phyloP scores from a whole-genome alignment of 2,113 vertebrate genomes.

The Conger conger region DNA sequence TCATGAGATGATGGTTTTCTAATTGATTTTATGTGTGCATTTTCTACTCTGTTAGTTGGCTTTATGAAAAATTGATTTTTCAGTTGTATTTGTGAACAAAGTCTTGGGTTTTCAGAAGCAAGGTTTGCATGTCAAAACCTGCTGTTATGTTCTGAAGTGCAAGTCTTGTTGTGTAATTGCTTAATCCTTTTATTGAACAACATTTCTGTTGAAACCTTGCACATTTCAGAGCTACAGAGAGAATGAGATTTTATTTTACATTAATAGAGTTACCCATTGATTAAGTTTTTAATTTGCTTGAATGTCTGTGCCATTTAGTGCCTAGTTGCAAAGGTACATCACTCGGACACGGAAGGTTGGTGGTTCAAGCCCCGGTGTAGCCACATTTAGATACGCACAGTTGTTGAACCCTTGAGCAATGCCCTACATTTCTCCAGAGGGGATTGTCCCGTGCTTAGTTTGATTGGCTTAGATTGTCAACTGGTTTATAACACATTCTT shows the following conservation, averaged over 20 bases:
- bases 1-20: conserved; percentile 31
- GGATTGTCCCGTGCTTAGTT: too few relatives aligned
- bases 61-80: conserved; percentile 17
- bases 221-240: neutral
- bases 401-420: too few relatives aligned
- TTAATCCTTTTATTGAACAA: neutral
- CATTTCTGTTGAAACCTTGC: neutral
- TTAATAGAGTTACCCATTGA: neutral
- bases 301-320: neutral
- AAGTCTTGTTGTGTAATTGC: too few relatives aligned
- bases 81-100: neutral
- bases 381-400: too few relatives aligned
- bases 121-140: too few relatives aligned
- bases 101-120: neutral
- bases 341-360: too few relatives aligned
- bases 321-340: neutral
- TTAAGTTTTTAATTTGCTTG: neutral
- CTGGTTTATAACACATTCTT: too few relatives aligned
- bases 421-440: too few relatives aligned
- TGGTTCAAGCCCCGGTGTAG: too few relatives aligned
- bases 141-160: too few relatives aligned
- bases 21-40: neutral
- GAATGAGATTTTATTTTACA: neutral
- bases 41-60: conserved; percentile 25
- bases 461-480: too few relatives aligned